Evolutionary conservation across 2,797 vertebrate genomes (phyloP).

Genomic region (Danio tinwini): DNA sequence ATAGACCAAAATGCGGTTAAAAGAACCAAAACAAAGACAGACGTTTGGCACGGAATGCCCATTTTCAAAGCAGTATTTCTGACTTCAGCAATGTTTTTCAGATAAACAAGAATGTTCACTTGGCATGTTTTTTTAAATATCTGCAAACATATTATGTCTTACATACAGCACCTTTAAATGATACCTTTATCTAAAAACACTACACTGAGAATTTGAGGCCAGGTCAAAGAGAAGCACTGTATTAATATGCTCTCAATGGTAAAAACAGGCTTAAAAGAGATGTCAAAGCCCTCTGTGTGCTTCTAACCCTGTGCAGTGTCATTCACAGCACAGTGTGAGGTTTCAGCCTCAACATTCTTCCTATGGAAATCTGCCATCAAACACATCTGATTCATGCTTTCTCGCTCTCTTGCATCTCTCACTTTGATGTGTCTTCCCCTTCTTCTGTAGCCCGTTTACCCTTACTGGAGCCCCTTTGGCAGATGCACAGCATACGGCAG

Average conservation of each 20-base stretch:
- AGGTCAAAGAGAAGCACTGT: background rate
- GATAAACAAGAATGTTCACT: too few species aligned
- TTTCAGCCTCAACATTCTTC: background rate
- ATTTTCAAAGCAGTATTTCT: too few species aligned
- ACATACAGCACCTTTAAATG: too few species aligned
- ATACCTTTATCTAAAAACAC: background rate
- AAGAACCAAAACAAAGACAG: too few species aligned
- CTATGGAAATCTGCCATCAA: constrained; percentile 9
- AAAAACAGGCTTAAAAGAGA: constrained; percentile 4
- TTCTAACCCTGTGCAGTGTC: background rate
- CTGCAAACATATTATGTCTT: too few species aligned
- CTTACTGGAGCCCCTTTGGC: constrained; percentile 43
- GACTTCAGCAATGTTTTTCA: too few species aligned
- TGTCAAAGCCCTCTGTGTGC: constrained; percentile 2
- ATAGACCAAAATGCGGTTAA: too few species aligned
- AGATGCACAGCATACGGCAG: constrained; percentile 59
- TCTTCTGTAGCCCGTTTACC: constrained; percentile 47
- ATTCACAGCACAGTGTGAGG: constrained; percentile 13
- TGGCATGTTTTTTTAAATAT: too few species aligned
- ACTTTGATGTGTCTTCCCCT: constrained; percentile 29
- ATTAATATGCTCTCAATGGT: background rate
- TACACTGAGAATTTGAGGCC: constrained; percentile 3
- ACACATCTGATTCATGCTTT: constrained; percentile 14
- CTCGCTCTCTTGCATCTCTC: constrained; percentile 14
- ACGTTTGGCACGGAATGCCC: too few species aligned